These are phyloP conservation scores for Philonicus albiceps DNA, from an alignment of 2,888 invertebrate species.

Conservation along the genomic window DNA sequence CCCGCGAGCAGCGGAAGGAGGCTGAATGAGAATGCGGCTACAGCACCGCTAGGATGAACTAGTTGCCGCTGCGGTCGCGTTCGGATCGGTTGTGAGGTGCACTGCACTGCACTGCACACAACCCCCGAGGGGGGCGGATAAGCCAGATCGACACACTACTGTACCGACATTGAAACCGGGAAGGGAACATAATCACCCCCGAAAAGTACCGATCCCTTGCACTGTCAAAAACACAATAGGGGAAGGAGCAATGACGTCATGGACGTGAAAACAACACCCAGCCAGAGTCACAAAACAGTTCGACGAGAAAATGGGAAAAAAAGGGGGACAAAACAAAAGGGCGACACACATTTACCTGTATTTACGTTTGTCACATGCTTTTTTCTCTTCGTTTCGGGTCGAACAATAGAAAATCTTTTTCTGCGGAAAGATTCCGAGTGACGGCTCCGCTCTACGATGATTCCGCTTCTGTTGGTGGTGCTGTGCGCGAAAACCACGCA, in stretches of 20 bases:
- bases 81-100: neutral
- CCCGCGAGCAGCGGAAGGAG: neutral
- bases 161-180: neutral
- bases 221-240: neutral
- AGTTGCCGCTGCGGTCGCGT: neutral
- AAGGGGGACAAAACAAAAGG: neutral
- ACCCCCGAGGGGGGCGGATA: neutral
- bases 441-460: neutral
- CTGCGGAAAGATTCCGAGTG: neutral
- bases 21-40: neutral
- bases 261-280: neutral
- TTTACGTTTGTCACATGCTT: conserved; percentile 38
- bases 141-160: neutral
- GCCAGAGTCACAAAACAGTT: neutral
- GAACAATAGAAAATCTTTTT: neutral
- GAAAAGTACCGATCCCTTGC: neutral
- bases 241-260: conserved; percentile 6
- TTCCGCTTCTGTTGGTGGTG: neutral
- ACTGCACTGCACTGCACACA: neutral
- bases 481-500: conserved; percentile 8
- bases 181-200: neutral
- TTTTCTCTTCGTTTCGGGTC: neutral
- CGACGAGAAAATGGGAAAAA: neutral
- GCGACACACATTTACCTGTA: conserved; percentile 22
- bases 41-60: conserved; percentile 13